Conservation (phyloP, 1,140 invertebrate species). For the Lepidostoma basale region DNA sequence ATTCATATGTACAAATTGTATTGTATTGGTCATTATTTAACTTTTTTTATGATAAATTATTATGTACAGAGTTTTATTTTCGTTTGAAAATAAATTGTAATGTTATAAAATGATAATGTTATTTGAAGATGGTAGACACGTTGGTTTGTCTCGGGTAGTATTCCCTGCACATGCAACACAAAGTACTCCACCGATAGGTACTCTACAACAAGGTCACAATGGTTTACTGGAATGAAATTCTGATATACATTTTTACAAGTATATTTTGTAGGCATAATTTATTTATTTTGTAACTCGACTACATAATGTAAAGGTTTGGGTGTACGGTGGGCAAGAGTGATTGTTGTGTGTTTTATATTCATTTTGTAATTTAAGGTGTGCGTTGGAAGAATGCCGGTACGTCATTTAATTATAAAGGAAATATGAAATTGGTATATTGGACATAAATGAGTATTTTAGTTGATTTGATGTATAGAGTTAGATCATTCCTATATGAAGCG, state of each 20-base stretch:
- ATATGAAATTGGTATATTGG: constrained; percentile 38
- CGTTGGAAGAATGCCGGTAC: constrained; percentile 46
- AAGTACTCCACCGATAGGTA: not conserved
- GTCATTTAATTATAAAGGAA: constrained; percentile 35
- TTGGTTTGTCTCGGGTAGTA: no score
- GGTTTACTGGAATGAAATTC: constrained; percentile 13
- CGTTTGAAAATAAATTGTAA: no score
- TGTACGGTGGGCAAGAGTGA: constrained; percentile 31
- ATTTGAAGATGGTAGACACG: no score
- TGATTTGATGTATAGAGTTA: constrained; percentile 41
- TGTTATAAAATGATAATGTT: no score
- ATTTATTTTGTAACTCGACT: constrained; percentile 6
- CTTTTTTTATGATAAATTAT: no score
- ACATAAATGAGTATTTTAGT: constrained; percentile 39
- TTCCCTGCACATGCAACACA: no score
- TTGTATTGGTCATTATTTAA: no score
- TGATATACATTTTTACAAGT: not conserved
- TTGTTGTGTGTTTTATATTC: constrained; percentile 27
- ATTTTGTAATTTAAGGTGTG: constrained; percentile 11
- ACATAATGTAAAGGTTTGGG: not conserved
- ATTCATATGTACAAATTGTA: no score
- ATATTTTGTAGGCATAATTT: constrained; percentile 8
- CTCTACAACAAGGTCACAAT: constrained; percentile 21
- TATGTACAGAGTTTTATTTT: no score
- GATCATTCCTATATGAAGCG: constrained; percentile 38